phyloP scores from a whole-genome alignment of 2,113 vertebrate species.

The Cyanoramphus novaezelandiae region DNA sequence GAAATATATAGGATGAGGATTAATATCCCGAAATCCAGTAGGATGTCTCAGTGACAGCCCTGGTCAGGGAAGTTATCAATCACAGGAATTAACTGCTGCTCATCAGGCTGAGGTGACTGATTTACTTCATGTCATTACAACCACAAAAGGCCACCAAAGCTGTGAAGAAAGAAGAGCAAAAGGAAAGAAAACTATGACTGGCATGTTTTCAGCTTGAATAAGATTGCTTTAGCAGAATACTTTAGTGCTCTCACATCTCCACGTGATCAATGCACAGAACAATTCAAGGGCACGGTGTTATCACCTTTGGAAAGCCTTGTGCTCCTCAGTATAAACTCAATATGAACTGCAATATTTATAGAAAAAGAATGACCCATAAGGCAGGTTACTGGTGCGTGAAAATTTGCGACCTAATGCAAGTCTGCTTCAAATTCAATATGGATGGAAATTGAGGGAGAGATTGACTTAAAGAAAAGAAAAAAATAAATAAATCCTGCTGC shows the following conservation, averaged over 20 bases:
- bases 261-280: not conserved
- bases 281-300: not conserved
- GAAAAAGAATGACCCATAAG: not conserved
- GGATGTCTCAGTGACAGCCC: not conserved
- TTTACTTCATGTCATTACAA: not conserved
- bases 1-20: not conserved
- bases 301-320: not conserved
- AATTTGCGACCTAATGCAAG: not conserved
- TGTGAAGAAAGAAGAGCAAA: not conserved
- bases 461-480: not conserved
- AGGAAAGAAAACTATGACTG: not conserved
- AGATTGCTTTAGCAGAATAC: not conserved
- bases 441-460: not conserved
- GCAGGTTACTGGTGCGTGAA: not conserved
- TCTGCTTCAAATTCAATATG: not conserved
- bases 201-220: not conserved
- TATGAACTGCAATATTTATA: not conserved
- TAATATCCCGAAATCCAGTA: not conserved
- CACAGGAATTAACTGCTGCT: not conserved
- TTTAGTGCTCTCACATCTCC: not conserved
- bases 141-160: not conserved
- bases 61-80: not conserved
- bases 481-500: not conserved
- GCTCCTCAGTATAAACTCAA: not conserved
- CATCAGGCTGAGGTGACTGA: not conserved